Percentiles rank a stretch among this genome's conserved stretches.
These are phyloP conservation scores for Urocynchramus pylzowi DNA, from an alignment of 2,113 vertebrate genomes.

Conservation along the genomic window DNA sequence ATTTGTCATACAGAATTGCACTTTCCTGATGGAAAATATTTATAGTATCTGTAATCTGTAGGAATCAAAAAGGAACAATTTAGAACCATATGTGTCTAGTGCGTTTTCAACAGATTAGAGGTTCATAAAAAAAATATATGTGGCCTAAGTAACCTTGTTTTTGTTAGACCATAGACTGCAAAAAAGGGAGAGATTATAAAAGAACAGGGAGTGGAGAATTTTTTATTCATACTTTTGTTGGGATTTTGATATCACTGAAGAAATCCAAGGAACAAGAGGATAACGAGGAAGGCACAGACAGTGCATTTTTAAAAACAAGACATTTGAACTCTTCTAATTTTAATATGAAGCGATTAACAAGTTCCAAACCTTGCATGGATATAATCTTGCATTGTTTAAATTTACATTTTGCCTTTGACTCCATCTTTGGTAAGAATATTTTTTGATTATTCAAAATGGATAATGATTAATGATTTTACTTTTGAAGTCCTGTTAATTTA, in stretches of 20 bases:
- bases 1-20: background rate
- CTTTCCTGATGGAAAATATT: background rate
- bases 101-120: background rate
- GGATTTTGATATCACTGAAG: background rate
- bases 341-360: background rate
- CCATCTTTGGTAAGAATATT: background rate
- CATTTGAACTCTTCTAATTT: background rate
- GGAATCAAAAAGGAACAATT: background rate
- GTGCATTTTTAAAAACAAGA: background rate
- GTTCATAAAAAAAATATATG: background rate
- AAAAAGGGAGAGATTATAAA: background rate
- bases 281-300: background rate
- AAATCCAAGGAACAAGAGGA: background rate
- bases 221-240: background rate
- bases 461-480: background rate
- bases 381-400: background rate
- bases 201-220: background rate
- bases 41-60: background rate
- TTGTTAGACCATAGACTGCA: background rate
- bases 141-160: background rate
- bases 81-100: background rate
- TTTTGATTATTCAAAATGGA: no score
- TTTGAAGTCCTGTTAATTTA: background rate
- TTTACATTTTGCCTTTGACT: background rate
- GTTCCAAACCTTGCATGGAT: background rate